A percentile compares a stretch with the other conserved stretches of the same genome.
These are phyloP conservation scores for Penaeus monodon DNA, from an alignment of 2,888 invertebrate species.

Conservation along the genomic window DNA sequence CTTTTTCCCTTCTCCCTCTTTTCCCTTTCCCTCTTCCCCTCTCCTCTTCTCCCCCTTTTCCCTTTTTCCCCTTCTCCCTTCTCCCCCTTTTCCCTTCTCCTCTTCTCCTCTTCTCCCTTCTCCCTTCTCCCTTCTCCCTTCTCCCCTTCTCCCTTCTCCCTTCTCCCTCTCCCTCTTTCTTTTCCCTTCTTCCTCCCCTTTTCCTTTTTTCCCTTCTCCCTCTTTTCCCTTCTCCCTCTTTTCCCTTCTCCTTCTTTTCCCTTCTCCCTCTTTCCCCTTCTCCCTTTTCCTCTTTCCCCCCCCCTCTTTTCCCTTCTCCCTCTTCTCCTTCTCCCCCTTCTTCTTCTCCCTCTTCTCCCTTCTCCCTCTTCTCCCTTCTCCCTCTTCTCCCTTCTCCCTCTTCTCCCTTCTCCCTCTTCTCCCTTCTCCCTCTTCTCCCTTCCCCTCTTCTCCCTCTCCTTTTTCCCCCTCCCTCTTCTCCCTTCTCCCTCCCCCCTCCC, in stretches of 20 bases:
- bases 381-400: background rate
- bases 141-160: too few species aligned
- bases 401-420: background rate
- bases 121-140: too few species aligned
- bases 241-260: background rate
- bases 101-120: too few species aligned
- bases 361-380: background rate
- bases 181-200: too few species aligned
- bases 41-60: too few species aligned
- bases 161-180: too few species aligned
- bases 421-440: background rate
- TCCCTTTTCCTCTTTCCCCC: background rate
- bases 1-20: too few species aligned
- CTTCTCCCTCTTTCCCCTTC: background rate
- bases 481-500: background rate
- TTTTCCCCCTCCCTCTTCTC: background rate
- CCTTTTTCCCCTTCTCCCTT: too few species aligned
- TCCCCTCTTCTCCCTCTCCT: conserved; percentile 22
- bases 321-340: background rate
- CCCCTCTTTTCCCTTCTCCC: background rate
- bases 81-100: too few species aligned
- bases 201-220: background rate
- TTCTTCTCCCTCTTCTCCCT: background rate
- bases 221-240: background rate
- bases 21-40: too few species aligned